A percentile compares a stretch with the other conserved stretches of the same genome.
Conservation (phyloP, 2,797 vertebrate species). For the Hozukius guyotensis region DNA sequence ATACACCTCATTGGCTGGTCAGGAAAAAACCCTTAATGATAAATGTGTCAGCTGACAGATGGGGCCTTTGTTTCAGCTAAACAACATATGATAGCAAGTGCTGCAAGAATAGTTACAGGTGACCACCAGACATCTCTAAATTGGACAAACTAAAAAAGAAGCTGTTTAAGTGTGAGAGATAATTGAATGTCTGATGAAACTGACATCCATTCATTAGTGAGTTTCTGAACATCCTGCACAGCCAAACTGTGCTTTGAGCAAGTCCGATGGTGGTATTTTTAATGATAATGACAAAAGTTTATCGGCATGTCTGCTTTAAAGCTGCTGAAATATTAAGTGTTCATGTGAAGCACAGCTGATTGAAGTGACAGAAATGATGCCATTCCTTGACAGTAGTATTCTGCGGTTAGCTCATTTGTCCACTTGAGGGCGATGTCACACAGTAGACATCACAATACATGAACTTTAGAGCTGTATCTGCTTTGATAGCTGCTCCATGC, state of each 20-base stretch:
- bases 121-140: not conserved
- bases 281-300: not conserved
- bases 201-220: not conserved
- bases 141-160: not conserved
- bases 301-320: not conserved
- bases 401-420: conserved; percentile 6
- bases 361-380: not conserved
- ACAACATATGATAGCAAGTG: not conserved
- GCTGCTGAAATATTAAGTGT: not conserved
- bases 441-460: not conserved
- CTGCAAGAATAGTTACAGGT: not conserved
- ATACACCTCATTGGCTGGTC: not conserved
- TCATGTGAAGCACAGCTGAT: not conserved
- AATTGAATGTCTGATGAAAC: not conserved
- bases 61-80: too few relatives aligned
- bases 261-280: not conserved
- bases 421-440: conserved; percentile 50
- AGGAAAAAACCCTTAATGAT: not conserved
- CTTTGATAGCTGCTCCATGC: not conserved
- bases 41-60: not conserved
- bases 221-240: not conserved
- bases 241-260: not conserved
- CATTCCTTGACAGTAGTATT: not conserved
- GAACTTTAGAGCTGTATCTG: not conserved
- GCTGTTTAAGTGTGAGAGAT: not conserved